Evolutionary conservation across 2,888 invertebrate species (phyloP).

Genomic region (Periphyllus acericola): DNA sequence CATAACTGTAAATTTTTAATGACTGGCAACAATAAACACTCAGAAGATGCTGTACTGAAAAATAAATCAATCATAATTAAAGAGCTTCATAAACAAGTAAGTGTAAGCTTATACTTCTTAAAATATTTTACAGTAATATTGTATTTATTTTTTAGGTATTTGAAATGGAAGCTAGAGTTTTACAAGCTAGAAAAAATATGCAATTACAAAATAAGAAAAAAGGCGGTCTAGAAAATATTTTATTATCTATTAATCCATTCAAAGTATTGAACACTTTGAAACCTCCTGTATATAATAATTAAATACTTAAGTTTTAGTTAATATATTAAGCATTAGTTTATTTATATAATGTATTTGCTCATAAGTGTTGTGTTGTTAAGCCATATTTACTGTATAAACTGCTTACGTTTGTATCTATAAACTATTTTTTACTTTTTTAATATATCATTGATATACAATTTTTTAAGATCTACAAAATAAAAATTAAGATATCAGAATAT

Average conservation of each 20-base stretch:
- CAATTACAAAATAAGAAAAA: background rate
- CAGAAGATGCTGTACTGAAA: background rate
- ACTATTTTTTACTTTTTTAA: too few relatives aligned
- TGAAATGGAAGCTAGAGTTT: background rate
- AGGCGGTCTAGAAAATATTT: background rate
- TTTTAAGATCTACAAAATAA: too few relatives aligned
- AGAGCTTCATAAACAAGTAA: background rate
- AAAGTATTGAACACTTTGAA: too few relatives aligned
- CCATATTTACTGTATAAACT: too few relatives aligned
- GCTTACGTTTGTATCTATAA: too few relatives aligned
- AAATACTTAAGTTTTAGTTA: background rate
- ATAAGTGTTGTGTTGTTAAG: too few relatives aligned
- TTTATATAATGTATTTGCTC: background rate
- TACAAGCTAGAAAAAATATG: background rate
- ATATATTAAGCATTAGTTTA: background rate
- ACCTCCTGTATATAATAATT: background rate
- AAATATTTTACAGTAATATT: background rate
- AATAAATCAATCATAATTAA: background rate
- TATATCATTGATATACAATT: too few relatives aligned
- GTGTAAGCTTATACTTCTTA: background rate
- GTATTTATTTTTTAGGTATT: conserved; percentile 21
- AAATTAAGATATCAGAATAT: too few relatives aligned
- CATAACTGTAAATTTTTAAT: background rate
- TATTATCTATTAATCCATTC: background rate
- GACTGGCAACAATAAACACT: background rate